phyloP scores from a whole-genome alignment of 1,140 invertebrate genomes.

The Drosophila kohkoa region DNA sequence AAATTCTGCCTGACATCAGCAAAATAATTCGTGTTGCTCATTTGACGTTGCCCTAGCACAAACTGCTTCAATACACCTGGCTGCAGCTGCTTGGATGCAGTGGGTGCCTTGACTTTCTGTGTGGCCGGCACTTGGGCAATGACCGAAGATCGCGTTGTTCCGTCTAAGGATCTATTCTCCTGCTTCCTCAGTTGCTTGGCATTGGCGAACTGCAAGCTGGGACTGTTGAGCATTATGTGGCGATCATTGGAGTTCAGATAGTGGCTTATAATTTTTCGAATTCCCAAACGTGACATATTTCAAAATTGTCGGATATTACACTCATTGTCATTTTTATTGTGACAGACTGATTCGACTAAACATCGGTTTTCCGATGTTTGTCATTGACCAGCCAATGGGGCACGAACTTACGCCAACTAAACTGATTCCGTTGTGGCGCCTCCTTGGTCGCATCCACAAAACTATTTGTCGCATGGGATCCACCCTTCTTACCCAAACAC shows the following conservation, averaged over 20 bases:
- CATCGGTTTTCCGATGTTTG: not conserved
- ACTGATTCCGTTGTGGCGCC: not conserved
- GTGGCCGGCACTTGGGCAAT: slow-evolving; percentile 1
- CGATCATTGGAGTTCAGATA: slow-evolving; percentile 26
- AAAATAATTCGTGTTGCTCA: not conserved
- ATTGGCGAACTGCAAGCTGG: not conserved
- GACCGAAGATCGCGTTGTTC: not conserved
- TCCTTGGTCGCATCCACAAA: not conserved
- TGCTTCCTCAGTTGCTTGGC: too few relatives aligned
- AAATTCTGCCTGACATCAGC: not conserved
- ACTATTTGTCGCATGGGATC: not conserved
- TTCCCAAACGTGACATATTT: slow-evolving; percentile 47
- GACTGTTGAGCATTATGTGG: not conserved
- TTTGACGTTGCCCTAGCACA: not conserved
- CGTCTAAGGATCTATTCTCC: not conserved
- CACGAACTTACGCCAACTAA: slow-evolving; percentile 29
- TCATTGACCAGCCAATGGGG: slow-evolving; percentile 2
- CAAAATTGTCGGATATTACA: not conserved
- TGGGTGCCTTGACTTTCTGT: not conserved
- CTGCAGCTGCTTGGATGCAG: not conserved
- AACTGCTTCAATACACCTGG: slow-evolving; percentile 9
- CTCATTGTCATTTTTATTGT: not conserved
- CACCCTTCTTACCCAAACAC: not conserved
- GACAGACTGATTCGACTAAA: slow-evolving; percentile 1
- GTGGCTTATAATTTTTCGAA: slow-evolving; percentile 64